Base-by-base conservation (phyloP, 2,113 vertebrate genomes). In the Dasyornis broadbenti region DNA sequence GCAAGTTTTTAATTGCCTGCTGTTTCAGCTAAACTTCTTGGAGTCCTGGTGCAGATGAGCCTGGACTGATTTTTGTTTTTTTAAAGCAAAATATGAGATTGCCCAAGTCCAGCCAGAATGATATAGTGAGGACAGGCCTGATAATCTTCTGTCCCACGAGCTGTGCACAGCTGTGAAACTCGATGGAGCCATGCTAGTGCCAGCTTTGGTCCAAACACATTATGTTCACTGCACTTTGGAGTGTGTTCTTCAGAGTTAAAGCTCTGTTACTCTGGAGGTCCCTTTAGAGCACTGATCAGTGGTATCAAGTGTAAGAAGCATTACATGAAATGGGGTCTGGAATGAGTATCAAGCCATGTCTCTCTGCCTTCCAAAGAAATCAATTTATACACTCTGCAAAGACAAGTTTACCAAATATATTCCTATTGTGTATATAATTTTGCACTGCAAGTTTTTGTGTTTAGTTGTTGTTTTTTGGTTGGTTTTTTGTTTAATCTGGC, bases 81-180 rank as follows among this genome's bases (percentile, higher is more conserved):
- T 72, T 33, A 37, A 68, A 49, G 23, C 22, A 42, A 64, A 60
- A 33, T 21, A 8, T 35, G 30, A 57, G 24, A 4, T 82, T 54
- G 40, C 13, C 11, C 12, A 57, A 21, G 73, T 79, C 10, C 13
- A 56, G 19, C 30, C 24, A 3, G 40, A 37, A 10, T 39, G 60
- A 21, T 4, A 1, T 1, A 2, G 11, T 30, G 40, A 35, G 18
- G 61, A 23, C 20, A 35, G 59, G 33, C 64, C 22, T 59, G 77
- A 17, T 56, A 28, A 31, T 27, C 0, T 0, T 27, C 45, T 69
- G 42, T 69, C 15, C 27, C 45, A 1, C 0, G 14, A 19, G 50
- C 49, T 85, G 27, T 1, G 1, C 8, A 0, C 20, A 66, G 20
- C 65, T 9, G 5, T 31, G 64, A 82, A 2, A n/a, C 22, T 76